A percentile compares a stretch with the other conserved stretches of the same genome.
Conservation (phyloP, 2,113 vertebrate species). For the Coreoperca whiteheadi region DNA sequence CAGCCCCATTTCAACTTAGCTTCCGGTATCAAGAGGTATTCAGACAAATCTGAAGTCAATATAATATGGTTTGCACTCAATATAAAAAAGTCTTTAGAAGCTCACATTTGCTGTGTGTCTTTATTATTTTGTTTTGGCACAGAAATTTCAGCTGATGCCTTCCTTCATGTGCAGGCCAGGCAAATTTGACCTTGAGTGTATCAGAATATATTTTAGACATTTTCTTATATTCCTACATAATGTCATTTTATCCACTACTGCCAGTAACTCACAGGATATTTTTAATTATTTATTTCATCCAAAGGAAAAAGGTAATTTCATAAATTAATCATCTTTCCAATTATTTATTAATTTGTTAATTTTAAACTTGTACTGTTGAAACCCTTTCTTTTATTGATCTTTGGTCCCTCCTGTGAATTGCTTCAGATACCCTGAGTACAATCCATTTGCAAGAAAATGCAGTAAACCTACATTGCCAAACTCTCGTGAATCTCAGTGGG, state of each 20-base stretch:
- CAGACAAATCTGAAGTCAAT: neutral
- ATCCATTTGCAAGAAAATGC: neutral
- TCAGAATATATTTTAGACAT: neutral
- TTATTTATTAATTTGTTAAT: neutral
- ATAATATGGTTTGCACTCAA: neutral
- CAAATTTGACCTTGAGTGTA: neutral
- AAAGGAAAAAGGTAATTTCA: conserved; percentile 9
- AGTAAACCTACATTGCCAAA: neutral
- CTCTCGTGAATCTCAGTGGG: conserved; percentile 17
- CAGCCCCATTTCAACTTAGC: neutral
- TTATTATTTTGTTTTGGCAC: neutral
- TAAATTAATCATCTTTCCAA: conserved; percentile 10
- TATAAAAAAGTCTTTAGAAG: neutral
- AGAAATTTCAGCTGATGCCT: neutral
- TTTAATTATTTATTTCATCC: conserved; percentile 16
- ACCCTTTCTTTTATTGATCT: conserved; percentile 17
- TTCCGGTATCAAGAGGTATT: neutral
- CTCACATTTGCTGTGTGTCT: neutral
- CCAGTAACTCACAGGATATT: neutral
- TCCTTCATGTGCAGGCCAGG: neutral
- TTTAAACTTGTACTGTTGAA: neutral
- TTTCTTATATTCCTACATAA: neutral
- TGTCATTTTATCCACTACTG: neutral
- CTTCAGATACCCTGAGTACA: neutral
- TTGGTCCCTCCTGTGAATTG: conserved; percentile 7